A percentile compares a stretch with the other conserved stretches of the same genome.
phyloP scores from a whole-genome alignment of 2,113 vertebrate species.

The Heloderma charlesbogerti region DNA sequence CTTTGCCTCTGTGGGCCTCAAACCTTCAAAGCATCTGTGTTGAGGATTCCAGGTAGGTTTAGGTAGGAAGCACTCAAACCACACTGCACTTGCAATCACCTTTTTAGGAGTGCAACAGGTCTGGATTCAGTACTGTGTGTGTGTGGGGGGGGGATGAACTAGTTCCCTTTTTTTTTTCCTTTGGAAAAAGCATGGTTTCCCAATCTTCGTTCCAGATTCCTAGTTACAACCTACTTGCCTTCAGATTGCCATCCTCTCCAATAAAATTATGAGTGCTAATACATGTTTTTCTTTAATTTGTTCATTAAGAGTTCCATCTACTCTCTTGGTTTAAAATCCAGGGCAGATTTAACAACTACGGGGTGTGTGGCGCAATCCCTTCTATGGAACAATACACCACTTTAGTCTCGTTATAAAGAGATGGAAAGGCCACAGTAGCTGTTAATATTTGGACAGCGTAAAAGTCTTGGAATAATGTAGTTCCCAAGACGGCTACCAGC shows the following conservation, averaged over 20 bases:
- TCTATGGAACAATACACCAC: not conserved
- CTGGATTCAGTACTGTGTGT: not conserved
- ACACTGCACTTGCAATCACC: not conserved
- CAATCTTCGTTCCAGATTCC: not conserved
- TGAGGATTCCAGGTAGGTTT: not conserved
- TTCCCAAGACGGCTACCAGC: slow-evolving; percentile 26
- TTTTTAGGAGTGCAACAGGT: not conserved
- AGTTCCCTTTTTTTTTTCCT: not conserved
- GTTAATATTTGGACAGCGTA: slow-evolving; percentile 33
- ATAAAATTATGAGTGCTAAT: not conserved
- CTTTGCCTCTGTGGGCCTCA: too few species aligned
- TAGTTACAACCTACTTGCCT: not conserved
- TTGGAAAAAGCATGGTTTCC: too few species aligned
- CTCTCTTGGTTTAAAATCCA: slow-evolving; percentile 7
- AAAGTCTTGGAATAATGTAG: slow-evolving; percentile 37
- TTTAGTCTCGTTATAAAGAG: rapidly evolving
- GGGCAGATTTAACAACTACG: not conserved
- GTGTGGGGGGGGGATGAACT: not conserved
- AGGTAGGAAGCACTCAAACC: too few species aligned
- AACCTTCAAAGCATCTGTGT: not conserved
- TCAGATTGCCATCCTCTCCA: not conserved
- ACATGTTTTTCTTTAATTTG: not conserved
- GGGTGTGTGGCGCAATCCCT: not conserved
- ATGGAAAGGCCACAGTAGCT: slow-evolving; percentile 31
- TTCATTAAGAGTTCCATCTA: not conserved